phyloP scores from a whole-genome alignment of 2,113 vertebrate genomes.

The Danio rerio region GRCz12tu NC_133184.1:50212001-50212500 shows the following conservation, averaged over 20 bases:
- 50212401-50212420: not conserved
- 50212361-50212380: not conserved
- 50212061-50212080: not conserved
- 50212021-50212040: too few relatives aligned
- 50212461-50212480: conserved; percentile 19
- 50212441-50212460: conserved; percentile 34
- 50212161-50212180: not conserved
- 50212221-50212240: not conserved
- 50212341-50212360: conserved; percentile 23
- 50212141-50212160: not conserved
- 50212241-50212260: not conserved
- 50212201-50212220: not conserved
- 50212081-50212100: not conserved
- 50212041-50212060: not conserved
- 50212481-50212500: not conserved
- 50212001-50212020: too few relatives aligned
- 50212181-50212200: not conserved
- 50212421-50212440: not conserved
- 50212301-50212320: conserved; percentile 5
- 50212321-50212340: conserved; percentile 16
- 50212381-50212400: conserved; percentile 5
- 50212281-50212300: conserved; percentile 15
- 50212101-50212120: not conserved
- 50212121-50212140: not conserved
- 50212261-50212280: conserved; percentile 29